Base-by-base conservation (phyloP, 2,113 vertebrate genomes). In the Aspidoscelis tigris region DNA sequence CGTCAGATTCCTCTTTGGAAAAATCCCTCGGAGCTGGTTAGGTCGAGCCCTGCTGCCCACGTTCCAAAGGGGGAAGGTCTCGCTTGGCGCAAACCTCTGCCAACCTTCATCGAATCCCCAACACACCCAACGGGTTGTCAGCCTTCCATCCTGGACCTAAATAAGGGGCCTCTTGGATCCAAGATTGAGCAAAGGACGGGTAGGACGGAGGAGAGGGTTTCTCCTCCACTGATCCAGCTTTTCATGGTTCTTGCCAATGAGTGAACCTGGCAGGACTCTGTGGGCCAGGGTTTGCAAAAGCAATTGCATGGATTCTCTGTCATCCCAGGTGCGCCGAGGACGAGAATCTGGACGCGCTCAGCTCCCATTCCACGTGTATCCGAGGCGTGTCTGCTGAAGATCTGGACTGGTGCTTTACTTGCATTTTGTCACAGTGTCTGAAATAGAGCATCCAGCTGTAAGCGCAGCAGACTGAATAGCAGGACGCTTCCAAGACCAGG, bases 51-150 rank as follows among this genome's bases (percentile, higher is more conserved):
- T 33, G 33, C 33, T 33, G 75, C 6, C 74, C 47, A 9, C 1
- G 0, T 0, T 82, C 68, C 0, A 5, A 0, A 24, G 4, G 79
- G 18, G 50, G 0, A 71, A 10, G n/a, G 5, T 12, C 9, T 68
- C 0, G 0, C 7, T 88, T 90, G 20, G 78, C 61, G 24, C 26
- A 41, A 8, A 83, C 21, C 68, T n/a, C 68, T 9, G 2, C 39
- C 50, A 87, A 94, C 87, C 91, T 87, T 5, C 0, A 39, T n/a
- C 71, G 85, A 87, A 92, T 88, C 91, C 93, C 90, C 84, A 86
- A 71, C 84, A 39, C 87, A 44, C 26, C 2, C 39, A 9, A 75
- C 83, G 84, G 33, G 43, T 4, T n/a, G 5, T 0, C 8, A 26
- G 58, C 88, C 77, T 81, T 76, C 88, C 87, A 33, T 33, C 33